These are phyloP conservation scores for Caenorhabditis sinica DNA, from an alignment of 2,888 invertebrate genomes.

Conservation along the genomic window DNA sequence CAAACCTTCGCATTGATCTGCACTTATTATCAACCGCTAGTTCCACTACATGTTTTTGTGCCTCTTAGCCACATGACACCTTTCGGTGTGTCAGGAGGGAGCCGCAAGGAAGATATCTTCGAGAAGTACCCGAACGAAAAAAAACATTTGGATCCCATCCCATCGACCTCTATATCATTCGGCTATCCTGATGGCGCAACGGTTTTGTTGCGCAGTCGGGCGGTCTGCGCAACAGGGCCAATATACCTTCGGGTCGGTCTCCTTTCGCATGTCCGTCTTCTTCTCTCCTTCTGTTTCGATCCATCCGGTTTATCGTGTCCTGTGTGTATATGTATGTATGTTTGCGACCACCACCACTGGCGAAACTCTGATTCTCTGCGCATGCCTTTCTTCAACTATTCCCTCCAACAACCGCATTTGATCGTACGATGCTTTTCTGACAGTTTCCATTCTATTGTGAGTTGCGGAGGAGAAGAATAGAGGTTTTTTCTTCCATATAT, in stretches of 20 bases:
- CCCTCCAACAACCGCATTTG: conserved; percentile 43
- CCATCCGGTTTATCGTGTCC: conserved; percentile 66
- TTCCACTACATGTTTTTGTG: conserved; percentile 45
- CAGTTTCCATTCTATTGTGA: conserved; percentile 58
- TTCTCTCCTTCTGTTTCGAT: conserved; percentile 42
- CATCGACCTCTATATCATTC: neutral
- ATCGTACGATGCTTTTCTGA: conserved; percentile 57
- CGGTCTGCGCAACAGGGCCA: conserved; percentile 24
- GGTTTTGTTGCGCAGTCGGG: conserved; percentile 44
- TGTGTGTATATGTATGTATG: conserved; percentile 43
- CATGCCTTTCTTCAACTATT: conserved; percentile 50
- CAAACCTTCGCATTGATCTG: conserved; percentile 32
- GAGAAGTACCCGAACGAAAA: neutral
- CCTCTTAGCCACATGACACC: conserved; percentile 54
- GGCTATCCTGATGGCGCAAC: conserved; percentile 34
- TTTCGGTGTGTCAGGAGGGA: conserved; percentile 40
- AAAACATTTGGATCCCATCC: conserved; percentile 19
- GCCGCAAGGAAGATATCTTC: conserved; percentile 23
- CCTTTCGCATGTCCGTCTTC: conserved; percentile 38
- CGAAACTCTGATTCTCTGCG: conserved; percentile 62
- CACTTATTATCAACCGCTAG: conserved; percentile 55
- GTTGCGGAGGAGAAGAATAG: conserved; percentile 34
- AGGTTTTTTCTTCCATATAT: conserved; percentile 19
- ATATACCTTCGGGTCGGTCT: conserved; percentile 42
- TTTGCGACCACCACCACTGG: conserved; percentile 59